Evolutionary conservation across 2,888 invertebrate species (phyloP).

Genomic region (Xylota segnis): DNA sequence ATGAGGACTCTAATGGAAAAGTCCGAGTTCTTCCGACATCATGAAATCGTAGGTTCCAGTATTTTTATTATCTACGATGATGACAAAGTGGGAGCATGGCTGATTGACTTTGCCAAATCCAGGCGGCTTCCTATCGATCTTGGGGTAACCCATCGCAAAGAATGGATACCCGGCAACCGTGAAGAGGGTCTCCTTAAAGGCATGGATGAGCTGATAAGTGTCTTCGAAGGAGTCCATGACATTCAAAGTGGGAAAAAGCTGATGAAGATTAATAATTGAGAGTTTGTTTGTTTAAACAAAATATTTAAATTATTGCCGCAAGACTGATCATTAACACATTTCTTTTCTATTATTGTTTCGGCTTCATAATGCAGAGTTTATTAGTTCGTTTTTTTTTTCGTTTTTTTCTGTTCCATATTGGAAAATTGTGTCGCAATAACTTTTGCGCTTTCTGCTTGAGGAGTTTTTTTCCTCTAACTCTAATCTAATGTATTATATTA

Average conservation of each 20-base stretch:
- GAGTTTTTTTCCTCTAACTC: constrained; percentile 70
- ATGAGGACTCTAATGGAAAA: constrained; percentile 92
- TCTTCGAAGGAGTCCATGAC: constrained; percentile 85
- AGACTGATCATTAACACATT: constrained; percentile 71
- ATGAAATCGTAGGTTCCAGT: constrained; percentile 97
- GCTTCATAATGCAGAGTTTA: constrained; percentile 51
- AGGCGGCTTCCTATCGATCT: constrained; percentile 89
- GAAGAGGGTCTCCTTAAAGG: constrained; percentile 98
- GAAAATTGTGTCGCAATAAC: constrained; percentile 63
- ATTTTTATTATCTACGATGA: constrained; percentile 97
- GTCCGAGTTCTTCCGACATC: constrained; percentile 93
- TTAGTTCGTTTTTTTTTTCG: not conserved
- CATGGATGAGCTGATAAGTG: constrained; percentile 94
- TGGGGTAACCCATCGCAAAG: constrained; percentile 90
- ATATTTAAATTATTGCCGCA: constrained; percentile 50
- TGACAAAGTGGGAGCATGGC: constrained; percentile 95
- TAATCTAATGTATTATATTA: constrained; percentile 68
- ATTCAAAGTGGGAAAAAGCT: constrained; percentile 80
- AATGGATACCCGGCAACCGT: constrained; percentile 97
- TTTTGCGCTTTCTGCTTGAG: constrained; percentile 68
- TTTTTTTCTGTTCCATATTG: constrained; percentile 73
- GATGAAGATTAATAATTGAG: constrained; percentile 62
- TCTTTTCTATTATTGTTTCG: constrained; percentile 18
- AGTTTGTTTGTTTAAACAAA: constrained; percentile 1
- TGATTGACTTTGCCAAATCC: constrained; percentile 99